Conservation (phyloP, 1,140 invertebrate genomes). For the Campoletis sonorensis region DNA sequence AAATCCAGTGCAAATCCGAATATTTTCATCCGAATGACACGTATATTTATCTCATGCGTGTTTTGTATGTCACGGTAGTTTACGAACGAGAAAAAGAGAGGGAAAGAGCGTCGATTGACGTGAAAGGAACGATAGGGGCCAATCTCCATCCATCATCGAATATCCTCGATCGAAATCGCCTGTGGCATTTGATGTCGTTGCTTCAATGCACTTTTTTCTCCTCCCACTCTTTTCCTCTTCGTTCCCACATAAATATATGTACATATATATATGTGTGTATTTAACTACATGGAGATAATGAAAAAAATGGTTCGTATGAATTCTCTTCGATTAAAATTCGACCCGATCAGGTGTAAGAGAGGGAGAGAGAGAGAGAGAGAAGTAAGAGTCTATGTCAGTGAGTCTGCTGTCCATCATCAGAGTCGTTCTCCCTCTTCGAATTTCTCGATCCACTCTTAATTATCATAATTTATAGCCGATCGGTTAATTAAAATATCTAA, state of each 20-base stretch:
- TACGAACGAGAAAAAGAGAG: neutral
- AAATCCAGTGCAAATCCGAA: neutral
- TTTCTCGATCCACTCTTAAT: constrained; percentile 57
- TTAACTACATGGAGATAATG: neutral
- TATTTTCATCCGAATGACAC: neutral
- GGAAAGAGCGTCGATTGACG: constrained; percentile 36
- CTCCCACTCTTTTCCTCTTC: neutral
- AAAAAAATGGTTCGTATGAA: constrained; percentile 27
- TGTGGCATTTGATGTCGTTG: constrained; percentile 24
- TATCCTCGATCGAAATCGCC: constrained; percentile 45
- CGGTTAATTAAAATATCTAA: constrained; percentile 75
- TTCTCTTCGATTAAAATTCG: constrained; percentile 23
- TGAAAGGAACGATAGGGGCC: constrained; percentile 38
- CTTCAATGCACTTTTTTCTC: constrained; percentile 11
- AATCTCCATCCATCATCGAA: constrained; percentile 47
- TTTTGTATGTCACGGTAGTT: constrained; percentile 4
- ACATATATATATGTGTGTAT: neutral
- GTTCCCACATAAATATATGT: neutral
- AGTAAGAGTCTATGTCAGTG: neutral
- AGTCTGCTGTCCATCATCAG: constrained; percentile 46
- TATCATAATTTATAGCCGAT: constrained; percentile 74
- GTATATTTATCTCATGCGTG: neutral
- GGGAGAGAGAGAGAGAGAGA: constrained; percentile 3
- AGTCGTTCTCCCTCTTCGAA: constrained; percentile 21
- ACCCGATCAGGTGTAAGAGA: neutral